Conservation (phyloP, 2,888 invertebrate genomes). For the Oxyteleia sp. region DNA sequence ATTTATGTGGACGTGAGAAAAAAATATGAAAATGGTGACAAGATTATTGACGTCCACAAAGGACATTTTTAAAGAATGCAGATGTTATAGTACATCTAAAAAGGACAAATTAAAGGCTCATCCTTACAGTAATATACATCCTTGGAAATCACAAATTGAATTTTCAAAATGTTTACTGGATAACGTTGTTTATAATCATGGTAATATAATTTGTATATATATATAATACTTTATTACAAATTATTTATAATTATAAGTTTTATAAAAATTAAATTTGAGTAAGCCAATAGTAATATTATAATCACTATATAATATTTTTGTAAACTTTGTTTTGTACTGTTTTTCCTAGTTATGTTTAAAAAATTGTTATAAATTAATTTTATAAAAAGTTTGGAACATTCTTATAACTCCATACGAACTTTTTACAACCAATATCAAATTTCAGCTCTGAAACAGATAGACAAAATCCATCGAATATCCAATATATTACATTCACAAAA, state of each 20-base stretch:
- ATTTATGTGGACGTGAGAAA: too few relatives aligned
- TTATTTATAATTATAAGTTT: conserved; percentile 1
- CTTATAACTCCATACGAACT: too few relatives aligned
- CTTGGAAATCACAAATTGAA: conserved; percentile 56
- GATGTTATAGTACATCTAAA: not conserved
- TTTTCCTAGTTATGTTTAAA: too few relatives aligned
- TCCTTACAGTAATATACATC: conserved; percentile 66
- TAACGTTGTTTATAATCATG: conserved; percentile 62
- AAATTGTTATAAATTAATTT: too few relatives aligned
- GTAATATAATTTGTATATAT: too few relatives aligned
- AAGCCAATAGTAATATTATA: not conserved
- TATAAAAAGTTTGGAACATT: too few relatives aligned
- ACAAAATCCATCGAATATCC: too few relatives aligned
- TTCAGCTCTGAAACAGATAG: too few relatives aligned
- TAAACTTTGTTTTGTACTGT: too few relatives aligned
- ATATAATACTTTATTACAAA: not conserved
- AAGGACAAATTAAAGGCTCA: conserved; percentile 27
- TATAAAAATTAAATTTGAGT: not conserved
- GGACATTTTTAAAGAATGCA: not conserved
- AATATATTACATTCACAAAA: too few relatives aligned
- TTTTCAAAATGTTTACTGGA: conserved; percentile 53
- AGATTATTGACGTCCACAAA: not conserved
- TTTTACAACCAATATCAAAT: too few relatives aligned
- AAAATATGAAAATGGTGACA: not conserved
- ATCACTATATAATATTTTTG: too few relatives aligned